Conservation (phyloP, 2,888 invertebrate genomes). For the Helleia helle region DNA sequence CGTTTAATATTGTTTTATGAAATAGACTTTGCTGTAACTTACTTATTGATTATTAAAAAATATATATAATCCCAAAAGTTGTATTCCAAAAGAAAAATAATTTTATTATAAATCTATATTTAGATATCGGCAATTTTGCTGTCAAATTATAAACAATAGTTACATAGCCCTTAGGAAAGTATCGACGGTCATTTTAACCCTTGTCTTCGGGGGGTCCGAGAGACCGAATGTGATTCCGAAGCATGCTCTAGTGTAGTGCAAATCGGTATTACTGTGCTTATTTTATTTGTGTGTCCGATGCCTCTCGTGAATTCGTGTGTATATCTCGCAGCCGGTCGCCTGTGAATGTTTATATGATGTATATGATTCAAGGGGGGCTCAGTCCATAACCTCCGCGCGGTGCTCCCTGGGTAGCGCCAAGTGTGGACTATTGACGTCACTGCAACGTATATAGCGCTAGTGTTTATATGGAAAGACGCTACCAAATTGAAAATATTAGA, state of each 20-base stretch:
- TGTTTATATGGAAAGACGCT: conserved; percentile 2
- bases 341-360: conserved; percentile 23
- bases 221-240: not conserved
- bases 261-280: not conserved
- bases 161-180: not conserved
- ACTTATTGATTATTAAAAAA: not conserved
- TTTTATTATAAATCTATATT: not conserved
- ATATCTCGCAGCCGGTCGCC: conserved; percentile 8
- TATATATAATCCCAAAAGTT: no score
- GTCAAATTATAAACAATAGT: conserved; percentile 3
- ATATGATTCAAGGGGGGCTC: conserved; percentile 58
- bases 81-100: not conserved
- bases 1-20: no score
- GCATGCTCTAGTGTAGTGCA: not conserved
- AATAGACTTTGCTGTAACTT: no score
- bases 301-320: conserved; percentile 1
- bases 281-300: conserved; percentile 2
- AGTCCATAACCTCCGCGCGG: conserved; percentile 71
- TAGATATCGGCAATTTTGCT: conserved; percentile 1
- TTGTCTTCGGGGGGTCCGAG: not conserved
- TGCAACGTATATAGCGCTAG: conserved; percentile 24
- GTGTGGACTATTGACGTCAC: conserved; percentile 59
- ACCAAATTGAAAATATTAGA: not conserved
- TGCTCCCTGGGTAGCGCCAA: conserved; percentile 72
- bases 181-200: not conserved